Conservation (phyloP, 2,888 invertebrate species). For the Panopea generosa region DNA sequence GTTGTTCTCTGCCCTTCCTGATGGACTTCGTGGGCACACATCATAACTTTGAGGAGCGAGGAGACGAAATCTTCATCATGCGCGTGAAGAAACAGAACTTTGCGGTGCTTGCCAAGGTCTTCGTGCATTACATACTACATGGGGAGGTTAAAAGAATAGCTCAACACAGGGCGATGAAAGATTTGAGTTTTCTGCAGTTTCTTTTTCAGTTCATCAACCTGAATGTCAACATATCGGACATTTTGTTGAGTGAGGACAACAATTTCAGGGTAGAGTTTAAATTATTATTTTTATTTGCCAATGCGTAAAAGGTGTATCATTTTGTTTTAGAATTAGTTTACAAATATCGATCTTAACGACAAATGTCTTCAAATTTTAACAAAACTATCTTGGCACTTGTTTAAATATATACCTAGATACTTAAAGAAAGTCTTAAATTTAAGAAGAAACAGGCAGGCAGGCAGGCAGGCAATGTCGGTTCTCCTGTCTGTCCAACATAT, state of each 20-base stretch:
- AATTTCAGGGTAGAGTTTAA: conserved; percentile 33
- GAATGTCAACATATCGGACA: conserved; percentile 18
- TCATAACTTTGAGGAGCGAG: conserved; percentile 24
- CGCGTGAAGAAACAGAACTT: conserved; percentile 52
- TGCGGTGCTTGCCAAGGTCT: conserved; percentile 40
- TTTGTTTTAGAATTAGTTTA: no score
- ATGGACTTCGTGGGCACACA: conserved; percentile 60
- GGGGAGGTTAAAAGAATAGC: conserved; percentile 54
- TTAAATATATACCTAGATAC: no score
- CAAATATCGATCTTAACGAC: no score
- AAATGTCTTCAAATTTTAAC: no score
- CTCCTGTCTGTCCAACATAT: no score
- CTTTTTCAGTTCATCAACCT: conserved; percentile 54
- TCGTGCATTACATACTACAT: conserved; percentile 52
- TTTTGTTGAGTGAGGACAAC: conserved; percentile 50
- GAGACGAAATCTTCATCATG: conserved; percentile 60
- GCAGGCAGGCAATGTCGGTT: no score
- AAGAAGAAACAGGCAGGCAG: no score
- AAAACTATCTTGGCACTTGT: no score
- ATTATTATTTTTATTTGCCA: no score
- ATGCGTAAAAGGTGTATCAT: no score
- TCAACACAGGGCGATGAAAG: conserved; percentile 56
- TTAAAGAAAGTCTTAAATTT: no score
- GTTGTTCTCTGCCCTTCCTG: conserved; percentile 55
- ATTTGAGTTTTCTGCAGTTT: conserved; percentile 48